Percentiles rank a stretch among this genome's conserved stretches.
Conservation (phyloP, 92 coral and sea anemone species). For the Paramuricea clavata region DNA sequence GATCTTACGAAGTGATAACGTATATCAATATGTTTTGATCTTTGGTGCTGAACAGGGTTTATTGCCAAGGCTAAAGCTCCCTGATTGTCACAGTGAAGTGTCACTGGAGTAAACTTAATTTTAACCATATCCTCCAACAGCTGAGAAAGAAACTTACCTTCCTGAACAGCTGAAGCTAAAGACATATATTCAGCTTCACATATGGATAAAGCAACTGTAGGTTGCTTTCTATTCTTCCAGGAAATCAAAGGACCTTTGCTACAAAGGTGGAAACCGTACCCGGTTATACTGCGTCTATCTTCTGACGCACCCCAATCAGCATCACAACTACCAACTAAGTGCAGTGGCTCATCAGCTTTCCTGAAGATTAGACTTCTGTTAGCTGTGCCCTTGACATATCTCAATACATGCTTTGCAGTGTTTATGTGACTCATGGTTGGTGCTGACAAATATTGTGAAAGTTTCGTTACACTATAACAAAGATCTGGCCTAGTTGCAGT, state of each 20-base stretch:
- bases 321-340: constrained; percentile 46
- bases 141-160: neutral
- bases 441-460: constrained; percentile 39
- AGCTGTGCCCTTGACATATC: constrained; percentile 58
- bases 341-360: neutral
- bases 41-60: neutral
- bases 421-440: constrained; percentile 36
- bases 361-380: constrained; percentile 44
- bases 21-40: constrained; percentile 15
- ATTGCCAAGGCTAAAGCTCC: neutral
- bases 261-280: neutral
- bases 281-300: neutral
- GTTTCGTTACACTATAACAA: constrained; percentile 38
- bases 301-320: constrained; percentile 50
- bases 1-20: neutral
- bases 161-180: neutral
- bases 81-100: constrained; percentile 34
- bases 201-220: neutral
- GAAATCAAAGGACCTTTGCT: neutral
- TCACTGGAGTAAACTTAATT: neutral
- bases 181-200: constrained; percentile 16
- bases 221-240: neutral
- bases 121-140: neutral
- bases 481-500: constrained; percentile 34
- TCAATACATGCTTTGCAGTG: constrained; percentile 55